These are phyloP conservation scores for Cheirogaleus medius DNA, from an alignment of 2,113 vertebrate species.

Conservation along the genomic window DNA sequence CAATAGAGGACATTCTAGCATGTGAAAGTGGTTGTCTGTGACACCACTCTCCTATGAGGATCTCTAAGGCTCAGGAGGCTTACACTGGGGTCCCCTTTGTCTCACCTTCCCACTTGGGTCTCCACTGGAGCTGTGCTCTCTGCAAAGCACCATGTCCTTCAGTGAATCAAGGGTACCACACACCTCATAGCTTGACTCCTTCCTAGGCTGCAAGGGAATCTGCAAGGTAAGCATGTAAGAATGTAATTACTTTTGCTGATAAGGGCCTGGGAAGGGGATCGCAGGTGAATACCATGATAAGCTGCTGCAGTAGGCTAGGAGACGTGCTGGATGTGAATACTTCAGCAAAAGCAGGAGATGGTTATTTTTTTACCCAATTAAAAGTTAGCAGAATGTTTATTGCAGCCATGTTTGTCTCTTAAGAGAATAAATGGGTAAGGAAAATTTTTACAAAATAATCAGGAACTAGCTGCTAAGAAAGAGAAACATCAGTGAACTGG, in stretches of 20 bases:
- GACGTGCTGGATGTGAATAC: background rate
- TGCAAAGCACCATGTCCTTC: background rate
- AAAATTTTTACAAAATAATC: background rate
- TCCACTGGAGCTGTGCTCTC: background rate
- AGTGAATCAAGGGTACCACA: background rate
- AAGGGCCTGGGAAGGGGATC: too few relatives aligned
- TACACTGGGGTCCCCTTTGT: background rate
- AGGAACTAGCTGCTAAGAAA: background rate
- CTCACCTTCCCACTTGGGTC: fast-evolving
- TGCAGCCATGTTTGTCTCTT: background rate
- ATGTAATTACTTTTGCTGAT: background rate
- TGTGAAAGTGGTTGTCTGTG: background rate
- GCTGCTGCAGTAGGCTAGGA: fast-evolving
- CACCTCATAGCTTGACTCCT: background rate
- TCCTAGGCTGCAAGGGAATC: background rate
- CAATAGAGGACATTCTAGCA: background rate
- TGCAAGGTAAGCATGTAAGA: background rate
- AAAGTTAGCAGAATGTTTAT: background rate
- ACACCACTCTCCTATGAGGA: background rate
- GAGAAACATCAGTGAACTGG: background rate
- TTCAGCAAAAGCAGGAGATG: background rate
- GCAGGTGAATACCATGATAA: background rate
- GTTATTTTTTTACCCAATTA: background rate
- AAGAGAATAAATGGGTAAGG: background rate
- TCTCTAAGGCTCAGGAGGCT: background rate